Percentiles rank a stretch among this genome's conserved stretches.
phyloP scores from a whole-genome alignment of 2,797 vertebrate species.

The Mustela erminea region DNA sequence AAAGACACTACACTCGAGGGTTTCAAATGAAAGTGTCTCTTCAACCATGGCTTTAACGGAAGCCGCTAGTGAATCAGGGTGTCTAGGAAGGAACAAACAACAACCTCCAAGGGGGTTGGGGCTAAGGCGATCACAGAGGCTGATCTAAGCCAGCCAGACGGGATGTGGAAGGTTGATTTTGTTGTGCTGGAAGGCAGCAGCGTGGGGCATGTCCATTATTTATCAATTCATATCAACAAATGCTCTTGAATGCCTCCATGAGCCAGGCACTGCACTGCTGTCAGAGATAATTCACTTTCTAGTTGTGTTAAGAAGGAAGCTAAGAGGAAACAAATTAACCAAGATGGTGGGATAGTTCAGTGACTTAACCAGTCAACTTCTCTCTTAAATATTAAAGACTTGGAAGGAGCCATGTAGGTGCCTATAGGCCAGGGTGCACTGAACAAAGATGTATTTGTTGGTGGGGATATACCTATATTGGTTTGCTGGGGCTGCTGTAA shows the following conservation, averaged over 20 bases:
- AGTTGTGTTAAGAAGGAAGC: neutral
- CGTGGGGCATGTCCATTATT: neutral
- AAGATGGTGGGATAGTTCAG: neutral
- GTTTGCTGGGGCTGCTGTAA: neutral
- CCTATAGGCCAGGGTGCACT: neutral
- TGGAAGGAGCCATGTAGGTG: neutral
- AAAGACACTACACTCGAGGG: neutral
- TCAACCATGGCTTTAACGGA: slow-evolving; percentile 64
- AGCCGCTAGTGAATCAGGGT: slow-evolving; percentile 49
- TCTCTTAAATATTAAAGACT: neutral
- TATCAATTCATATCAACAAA: neutral
- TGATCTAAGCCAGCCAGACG: neutral
- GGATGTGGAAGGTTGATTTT: neutral
- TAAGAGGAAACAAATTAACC: neutral
- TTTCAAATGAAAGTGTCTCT: slow-evolving; percentile 67
- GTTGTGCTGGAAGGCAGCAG: neutral
- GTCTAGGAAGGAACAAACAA: slow-evolving; percentile 58
- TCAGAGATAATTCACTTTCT: neutral
- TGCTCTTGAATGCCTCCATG: neutral
- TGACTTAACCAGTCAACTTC: neutral
- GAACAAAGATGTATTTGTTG: neutral
- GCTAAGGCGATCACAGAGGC: neutral
- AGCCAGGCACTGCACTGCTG: no score
- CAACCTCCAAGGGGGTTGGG: neutral
- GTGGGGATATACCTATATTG: neutral